Conservation (phyloP, 2,888 invertebrate genomes). For the Uloborus plumipes region DNA sequence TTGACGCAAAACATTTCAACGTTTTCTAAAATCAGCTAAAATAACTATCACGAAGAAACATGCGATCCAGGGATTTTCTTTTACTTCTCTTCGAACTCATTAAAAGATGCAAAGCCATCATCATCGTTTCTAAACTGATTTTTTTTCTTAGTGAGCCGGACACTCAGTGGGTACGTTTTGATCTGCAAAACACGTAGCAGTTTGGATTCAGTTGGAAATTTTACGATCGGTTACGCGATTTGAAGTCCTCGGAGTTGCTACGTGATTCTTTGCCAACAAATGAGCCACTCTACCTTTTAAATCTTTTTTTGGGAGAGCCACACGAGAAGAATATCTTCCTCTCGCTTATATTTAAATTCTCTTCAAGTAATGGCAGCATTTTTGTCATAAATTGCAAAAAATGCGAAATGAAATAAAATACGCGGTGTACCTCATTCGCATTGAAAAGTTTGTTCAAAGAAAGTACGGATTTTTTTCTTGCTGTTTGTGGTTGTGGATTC, state of each 20-base stretch:
- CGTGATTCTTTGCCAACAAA: constrained; percentile 14
- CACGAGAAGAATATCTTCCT: neutral
- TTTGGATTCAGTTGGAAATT: constrained; percentile 3
- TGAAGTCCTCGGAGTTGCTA: constrained; percentile 1
- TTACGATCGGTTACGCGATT: constrained; percentile 25
- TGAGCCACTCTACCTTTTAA: constrained; percentile 14
- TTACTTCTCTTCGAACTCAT: neutral
- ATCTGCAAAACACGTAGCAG: constrained; percentile 28
- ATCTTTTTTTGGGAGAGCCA: constrained; percentile 4
- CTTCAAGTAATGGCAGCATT: constrained; percentile 2
- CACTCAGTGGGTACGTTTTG: neutral
- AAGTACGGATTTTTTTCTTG: neutral
- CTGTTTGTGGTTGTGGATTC: too few relatives aligned
- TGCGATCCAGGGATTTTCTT: neutral
- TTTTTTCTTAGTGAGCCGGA: neutral
- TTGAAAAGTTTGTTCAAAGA: constrained; percentile 2
- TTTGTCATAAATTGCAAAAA: neutral
- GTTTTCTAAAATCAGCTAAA: constrained; percentile 9
- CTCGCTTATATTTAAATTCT: constrained; percentile 1
- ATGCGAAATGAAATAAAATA: neutral
- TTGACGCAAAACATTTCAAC: neutral
- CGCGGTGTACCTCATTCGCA: neutral
- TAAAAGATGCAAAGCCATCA: constrained; percentile 3
- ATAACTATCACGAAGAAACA: neutral
- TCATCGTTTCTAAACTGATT: neutral